Evolutionary conservation across 2,888 invertebrate species (phyloP).

Genomic region (Diplazon laetatorius): DNA sequence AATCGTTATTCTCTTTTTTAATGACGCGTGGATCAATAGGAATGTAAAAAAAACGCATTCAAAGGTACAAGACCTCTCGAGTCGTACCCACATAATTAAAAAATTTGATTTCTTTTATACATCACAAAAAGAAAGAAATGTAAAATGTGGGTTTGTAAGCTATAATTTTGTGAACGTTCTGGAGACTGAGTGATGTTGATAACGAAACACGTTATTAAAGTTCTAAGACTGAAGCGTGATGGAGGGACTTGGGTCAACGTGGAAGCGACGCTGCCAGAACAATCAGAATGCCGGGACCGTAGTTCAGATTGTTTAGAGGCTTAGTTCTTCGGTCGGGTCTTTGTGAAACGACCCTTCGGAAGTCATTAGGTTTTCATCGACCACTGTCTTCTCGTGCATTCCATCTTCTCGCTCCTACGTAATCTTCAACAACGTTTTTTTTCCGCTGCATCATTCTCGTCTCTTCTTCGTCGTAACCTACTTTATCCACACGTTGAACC

Average conservation of each 20-base stretch:
- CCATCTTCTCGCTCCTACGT: constrained; percentile 2
- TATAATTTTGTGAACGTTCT: background rate
- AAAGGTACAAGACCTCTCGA: background rate
- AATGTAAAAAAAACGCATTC: too few species aligned
- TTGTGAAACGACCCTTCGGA: constrained; percentile 37
- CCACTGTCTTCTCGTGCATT: constrained; percentile 6
- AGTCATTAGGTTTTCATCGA: constrained; percentile 53
- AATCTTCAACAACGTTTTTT: background rate
- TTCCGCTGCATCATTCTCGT: constrained; percentile 12
- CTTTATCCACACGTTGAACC: constrained; percentile 11
- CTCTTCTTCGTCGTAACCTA: background rate
- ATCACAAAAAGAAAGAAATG: background rate
- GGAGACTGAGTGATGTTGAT: too few species aligned
- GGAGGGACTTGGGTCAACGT: too few species aligned
- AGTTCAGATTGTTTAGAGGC: constrained; percentile 39
- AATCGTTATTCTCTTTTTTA: background rate
- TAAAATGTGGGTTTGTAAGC: background rate
- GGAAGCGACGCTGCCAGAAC: background rate
- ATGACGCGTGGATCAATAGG: too few species aligned
- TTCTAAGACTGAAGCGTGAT: too few species aligned
- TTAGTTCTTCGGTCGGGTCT: constrained; percentile 21
- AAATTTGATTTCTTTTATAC: background rate
- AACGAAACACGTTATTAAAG: too few species aligned
- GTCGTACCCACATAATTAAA: background rate
- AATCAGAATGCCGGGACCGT: background rate